These are phyloP conservation scores for Oscheius sp. DNA, from an alignment of 2,888 invertebrate genomes.

Conservation along the genomic window DNA sequence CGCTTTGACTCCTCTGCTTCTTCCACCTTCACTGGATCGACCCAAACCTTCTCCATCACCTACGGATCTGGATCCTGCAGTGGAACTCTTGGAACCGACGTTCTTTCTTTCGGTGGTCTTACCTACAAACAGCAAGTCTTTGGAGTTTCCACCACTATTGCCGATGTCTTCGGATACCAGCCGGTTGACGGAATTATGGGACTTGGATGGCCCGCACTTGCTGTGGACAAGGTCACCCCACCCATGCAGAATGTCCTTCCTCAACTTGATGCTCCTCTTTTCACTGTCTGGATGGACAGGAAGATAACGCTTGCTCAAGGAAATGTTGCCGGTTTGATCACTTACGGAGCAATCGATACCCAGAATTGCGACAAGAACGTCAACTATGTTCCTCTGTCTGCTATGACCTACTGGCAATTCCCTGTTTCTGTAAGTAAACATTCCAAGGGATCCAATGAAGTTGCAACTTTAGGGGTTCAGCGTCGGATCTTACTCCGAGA, in stretches of 20 bases:
- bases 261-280: too few relatives aligned
- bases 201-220: slow-evolving; percentile 76
- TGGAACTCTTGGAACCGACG: slow-evolving; percentile 63
- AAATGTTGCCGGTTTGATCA: slow-evolving; percentile 51
- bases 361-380: slow-evolving; percentile 60
- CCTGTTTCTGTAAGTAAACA: slow-evolving; percentile 35
- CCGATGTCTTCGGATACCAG: slow-evolving; percentile 65
- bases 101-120: slow-evolving; percentile 58
- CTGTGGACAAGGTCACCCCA: too few relatives aligned
- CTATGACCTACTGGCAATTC: slow-evolving; percentile 71
- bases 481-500: slow-evolving; percentile 54
- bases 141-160: slow-evolving; percentile 60
- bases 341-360: slow-evolving; percentile 66
- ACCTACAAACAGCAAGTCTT: slow-evolving; percentile 57
- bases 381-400: slow-evolving; percentile 63
- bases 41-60: slow-evolving; percentile 59
- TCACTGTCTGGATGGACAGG: too few relatives aligned
- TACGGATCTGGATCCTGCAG: slow-evolving; percentile 68
- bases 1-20: slow-evolving; percentile 63
- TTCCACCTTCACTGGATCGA: slow-evolving; percentile 55
- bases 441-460: too few relatives aligned
- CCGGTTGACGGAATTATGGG: slow-evolving; percentile 69
- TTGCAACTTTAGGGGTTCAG: slow-evolving; percentile 40
- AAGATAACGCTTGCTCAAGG: slow-evolving; percentile 79
- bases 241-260: too few relatives aligned